Evolutionary conservation across 2,888 invertebrate genomes (phyloP).

Genomic region (Labia minor): DNA sequence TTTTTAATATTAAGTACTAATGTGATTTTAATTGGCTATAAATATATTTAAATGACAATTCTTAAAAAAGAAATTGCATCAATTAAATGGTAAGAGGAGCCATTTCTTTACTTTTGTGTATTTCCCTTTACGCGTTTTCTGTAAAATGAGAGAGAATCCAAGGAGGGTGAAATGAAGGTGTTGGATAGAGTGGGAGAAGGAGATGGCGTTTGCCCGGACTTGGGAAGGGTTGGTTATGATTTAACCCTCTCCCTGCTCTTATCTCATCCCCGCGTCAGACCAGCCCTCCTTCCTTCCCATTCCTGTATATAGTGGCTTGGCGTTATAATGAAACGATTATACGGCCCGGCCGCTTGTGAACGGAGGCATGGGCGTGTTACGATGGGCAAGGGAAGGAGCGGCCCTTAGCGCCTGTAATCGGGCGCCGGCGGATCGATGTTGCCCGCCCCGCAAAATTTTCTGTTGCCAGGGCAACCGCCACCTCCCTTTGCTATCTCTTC

Average conservation of each 20-base stretch:
- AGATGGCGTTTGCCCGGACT: too few species aligned
- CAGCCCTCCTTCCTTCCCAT: background rate
- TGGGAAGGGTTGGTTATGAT: background rate
- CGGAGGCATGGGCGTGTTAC: background rate
- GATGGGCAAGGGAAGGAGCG: background rate
- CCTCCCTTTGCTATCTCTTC: background rate
- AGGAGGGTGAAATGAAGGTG: background rate
- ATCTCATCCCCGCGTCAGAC: too few species aligned
- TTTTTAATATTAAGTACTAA: too few species aligned
- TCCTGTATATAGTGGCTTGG: constrained; percentile 13
- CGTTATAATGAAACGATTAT: constrained; percentile 13
- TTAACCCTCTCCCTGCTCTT: background rate
- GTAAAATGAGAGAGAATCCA: background rate
- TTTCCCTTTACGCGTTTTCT: background rate
- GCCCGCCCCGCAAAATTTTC: background rate
- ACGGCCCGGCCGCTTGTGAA: constrained; percentile 1
- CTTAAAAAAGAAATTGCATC: background rate
- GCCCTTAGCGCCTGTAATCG: background rate
- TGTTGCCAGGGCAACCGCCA: background rate
- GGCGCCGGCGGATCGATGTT: background rate
- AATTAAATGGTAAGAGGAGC: background rate
- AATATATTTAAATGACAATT: background rate
- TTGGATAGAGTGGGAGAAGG: too few species aligned
- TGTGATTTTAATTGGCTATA: background rate
- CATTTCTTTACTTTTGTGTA: background rate